These are phyloP conservation scores for Notolepis coatsorum DNA, from an alignment of 2,797 vertebrate species.

Conservation along the genomic window DNA sequence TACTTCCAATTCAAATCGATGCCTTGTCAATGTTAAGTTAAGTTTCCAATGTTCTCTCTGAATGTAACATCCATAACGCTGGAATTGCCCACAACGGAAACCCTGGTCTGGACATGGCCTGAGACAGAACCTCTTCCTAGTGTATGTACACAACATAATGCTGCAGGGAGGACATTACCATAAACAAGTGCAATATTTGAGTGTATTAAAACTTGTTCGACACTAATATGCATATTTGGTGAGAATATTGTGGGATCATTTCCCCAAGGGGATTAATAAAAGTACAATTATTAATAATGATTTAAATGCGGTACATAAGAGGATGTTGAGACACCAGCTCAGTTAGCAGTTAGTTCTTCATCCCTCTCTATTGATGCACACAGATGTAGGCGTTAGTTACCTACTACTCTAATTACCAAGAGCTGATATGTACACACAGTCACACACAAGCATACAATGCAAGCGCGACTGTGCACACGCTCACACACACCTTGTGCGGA, in stretches of 20 bases:
- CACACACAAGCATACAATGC: constrained; percentile 11
- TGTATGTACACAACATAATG: constrained; percentile 31
- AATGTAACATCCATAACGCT: no score
- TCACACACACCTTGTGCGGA: not conserved
- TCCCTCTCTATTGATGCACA: constrained; percentile 75
- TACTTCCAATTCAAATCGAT: no score
- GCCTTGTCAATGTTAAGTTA: no score
- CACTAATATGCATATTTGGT: constrained; percentile 22
- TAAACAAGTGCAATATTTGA: constrained; percentile 26
- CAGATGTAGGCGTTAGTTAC: constrained; percentile 75
- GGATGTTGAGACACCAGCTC: constrained; percentile 59
- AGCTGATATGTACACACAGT: constrained; percentile 25
- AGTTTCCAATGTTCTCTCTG: no score
- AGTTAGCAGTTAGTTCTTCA: constrained; percentile 63
- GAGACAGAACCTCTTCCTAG: constrained; percentile 6
- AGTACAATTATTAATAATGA: not conserved
- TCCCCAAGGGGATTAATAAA: not conserved
- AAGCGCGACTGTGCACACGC: constrained; percentile 17
- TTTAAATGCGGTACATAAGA: constrained; percentile 55
- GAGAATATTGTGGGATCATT: constrained; percentile 21
- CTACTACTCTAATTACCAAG: constrained; percentile 64
- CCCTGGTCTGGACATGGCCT: no score
- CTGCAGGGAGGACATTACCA: constrained; percentile 24
- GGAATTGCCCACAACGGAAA: no score
- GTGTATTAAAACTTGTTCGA: constrained; percentile 30